These are phyloP conservation scores for Rhinophrynus dorsalis DNA, from an alignment of 2,797 vertebrate species.

Conservation along the genomic window DNA sequence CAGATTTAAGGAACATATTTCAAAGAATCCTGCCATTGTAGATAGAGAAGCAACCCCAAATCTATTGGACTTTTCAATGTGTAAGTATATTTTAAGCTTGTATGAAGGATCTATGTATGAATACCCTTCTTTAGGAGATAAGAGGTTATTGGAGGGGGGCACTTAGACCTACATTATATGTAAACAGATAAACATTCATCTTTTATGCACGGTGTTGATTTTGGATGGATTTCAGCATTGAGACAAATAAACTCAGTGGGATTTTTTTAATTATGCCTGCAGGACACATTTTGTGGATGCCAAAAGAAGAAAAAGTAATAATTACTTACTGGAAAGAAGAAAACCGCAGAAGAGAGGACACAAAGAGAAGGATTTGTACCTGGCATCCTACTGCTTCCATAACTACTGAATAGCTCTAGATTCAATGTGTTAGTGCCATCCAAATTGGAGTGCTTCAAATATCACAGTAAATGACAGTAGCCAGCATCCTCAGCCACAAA, in stretches of 20 bases:
- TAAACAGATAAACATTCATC: conserved; percentile 36
- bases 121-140: background rate
- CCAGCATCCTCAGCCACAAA: too few species aligned
- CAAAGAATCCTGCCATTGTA: too few species aligned
- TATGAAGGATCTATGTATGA: background rate
- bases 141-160: conserved; percentile 19
- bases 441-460: background rate
- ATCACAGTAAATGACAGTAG: background rate
- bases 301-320: conserved; percentile 40
- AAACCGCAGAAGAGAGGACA: conserved; percentile 15
- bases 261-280: conserved; percentile 46
- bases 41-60: too few species aligned
- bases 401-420: background rate
- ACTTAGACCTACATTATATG: conserved; percentile 13
- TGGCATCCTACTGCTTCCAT: conserved; percentile 15
- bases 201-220: conserved; percentile 16
- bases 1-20: too few species aligned
- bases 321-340: conserved; percentile 31
- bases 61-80: background rate
- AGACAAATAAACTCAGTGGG: conserved; percentile 42
- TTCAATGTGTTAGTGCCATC: background rate
- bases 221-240: conserved; percentile 29
- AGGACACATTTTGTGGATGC: conserved; percentile 33
- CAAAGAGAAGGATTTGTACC: conserved; percentile 38
- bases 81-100: background rate